A percentile compares a stretch with the other conserved stretches of the same genome.
phyloP scores from a whole-genome alignment of 1,140 invertebrate genomes.

The Limonius californicus region DNA sequence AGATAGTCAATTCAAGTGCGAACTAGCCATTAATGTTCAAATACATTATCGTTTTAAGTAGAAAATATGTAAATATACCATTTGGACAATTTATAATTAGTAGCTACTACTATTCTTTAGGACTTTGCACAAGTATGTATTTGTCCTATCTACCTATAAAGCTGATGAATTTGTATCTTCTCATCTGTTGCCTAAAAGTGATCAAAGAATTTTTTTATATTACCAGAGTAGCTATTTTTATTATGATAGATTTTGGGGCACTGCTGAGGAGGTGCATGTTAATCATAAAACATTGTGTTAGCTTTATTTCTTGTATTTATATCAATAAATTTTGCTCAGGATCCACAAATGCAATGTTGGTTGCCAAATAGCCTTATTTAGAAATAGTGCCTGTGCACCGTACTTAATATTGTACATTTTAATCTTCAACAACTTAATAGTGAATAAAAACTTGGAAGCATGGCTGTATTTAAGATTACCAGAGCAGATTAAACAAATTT shows the following conservation, averaged over 20 bases:
- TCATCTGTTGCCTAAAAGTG: neutral
- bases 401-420: neutral
- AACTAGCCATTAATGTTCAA: slow-evolving; percentile 8
- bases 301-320: slow-evolving; percentile 1
- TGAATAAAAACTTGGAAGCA: too few relatives aligned
- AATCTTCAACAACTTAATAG: too few relatives aligned
- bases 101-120: neutral
- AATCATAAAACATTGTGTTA: neutral
- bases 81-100: slow-evolving; percentile 1
- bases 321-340: slow-evolving; percentile 5
- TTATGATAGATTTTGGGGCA: neutral
- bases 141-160: neutral
- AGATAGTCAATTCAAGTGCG: slow-evolving; percentile 13
- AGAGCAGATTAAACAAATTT: too few relatives aligned
- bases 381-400: neutral
- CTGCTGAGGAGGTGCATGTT: neutral
- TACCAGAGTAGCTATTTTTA: slow-evolving; percentile 14
- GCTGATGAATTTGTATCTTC: neutral
- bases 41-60: slow-evolving; percentile 7
- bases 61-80: slow-evolving; percentile 12
- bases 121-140: slow-evolving; percentile 4
- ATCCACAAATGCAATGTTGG: neutral
- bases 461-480: too few relatives aligned
- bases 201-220: slow-evolving; percentile 6
- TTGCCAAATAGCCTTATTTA: neutral